Conservation (phyloP, 2,888 invertebrate genomes). For the Galerucella nymphaeae region DNA sequence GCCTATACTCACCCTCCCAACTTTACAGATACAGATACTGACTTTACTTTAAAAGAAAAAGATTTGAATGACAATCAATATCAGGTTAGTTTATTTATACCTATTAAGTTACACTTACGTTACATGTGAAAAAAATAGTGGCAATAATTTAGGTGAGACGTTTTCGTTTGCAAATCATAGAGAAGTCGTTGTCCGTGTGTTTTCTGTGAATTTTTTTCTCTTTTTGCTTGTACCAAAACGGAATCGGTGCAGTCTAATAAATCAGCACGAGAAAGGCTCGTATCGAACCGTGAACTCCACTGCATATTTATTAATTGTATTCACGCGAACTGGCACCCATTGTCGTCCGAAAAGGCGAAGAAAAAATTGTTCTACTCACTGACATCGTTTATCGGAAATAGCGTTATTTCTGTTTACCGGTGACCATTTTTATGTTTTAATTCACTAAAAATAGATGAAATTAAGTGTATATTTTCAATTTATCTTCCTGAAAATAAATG, state of each 20-base stretch:
- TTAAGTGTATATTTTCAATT: no score
- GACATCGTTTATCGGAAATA: background rate
- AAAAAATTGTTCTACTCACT: background rate
- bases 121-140: background rate
- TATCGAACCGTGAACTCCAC: conserved; percentile 58
- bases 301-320: conserved; percentile 62
- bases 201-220: conserved; percentile 48
- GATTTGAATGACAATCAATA: no score
- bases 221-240: conserved; percentile 49
- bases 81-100: no score
- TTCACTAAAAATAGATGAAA: no score
- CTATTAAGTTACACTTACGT: no score
- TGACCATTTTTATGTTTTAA: background rate
- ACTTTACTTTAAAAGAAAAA: no score
- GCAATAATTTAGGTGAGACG: conserved; percentile 26
- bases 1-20: no score
- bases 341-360: conserved; percentile 25
- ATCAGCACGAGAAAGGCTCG: conserved; percentile 57
- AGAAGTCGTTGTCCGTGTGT: conserved; percentile 30
- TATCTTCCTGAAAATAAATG: no score
- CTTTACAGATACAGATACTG: no score
- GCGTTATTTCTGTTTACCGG: background rate
- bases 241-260: conserved; percentile 61
- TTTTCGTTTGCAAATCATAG: conserved; percentile 30
- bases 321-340: conserved; percentile 54